Conservation (phyloP, 2,888 invertebrate species). For the Meliscaeva auricollis region DNA sequence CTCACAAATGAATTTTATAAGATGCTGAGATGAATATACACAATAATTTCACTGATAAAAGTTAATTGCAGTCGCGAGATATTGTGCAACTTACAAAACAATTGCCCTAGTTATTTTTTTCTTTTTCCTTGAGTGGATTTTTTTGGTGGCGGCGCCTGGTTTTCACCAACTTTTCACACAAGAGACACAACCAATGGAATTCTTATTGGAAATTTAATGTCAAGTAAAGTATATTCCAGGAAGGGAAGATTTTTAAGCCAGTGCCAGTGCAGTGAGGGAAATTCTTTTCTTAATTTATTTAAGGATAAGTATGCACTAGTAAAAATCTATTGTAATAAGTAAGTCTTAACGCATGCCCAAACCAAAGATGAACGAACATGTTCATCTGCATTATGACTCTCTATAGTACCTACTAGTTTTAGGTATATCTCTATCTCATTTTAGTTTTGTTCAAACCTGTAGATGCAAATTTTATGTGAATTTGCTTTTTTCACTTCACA, state of each 20-base stretch:
- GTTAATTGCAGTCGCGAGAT: slow-evolving; percentile 42
- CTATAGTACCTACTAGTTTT: no score
- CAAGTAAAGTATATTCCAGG: slow-evolving; percentile 33
- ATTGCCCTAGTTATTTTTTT: slow-evolving; percentile 61
- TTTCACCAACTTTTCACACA: slow-evolving; percentile 62
- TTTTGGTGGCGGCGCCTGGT: slow-evolving; percentile 56
- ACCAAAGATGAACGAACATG: no score
- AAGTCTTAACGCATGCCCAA: no score
- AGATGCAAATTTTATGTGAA: no score
- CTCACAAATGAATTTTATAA: neutral
- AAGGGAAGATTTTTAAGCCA: neutral
- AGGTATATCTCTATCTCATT: no score
- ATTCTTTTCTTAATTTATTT: neutral
- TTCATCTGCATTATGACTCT: no score
- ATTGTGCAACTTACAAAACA: slow-evolving; percentile 74
- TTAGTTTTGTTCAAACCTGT: no score
- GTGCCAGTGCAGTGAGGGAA: neutral
- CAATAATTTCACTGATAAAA: slow-evolving; percentile 36
- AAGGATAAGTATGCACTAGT: neutral
- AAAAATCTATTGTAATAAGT: neutral
- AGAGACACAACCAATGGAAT: slow-evolving; percentile 36
- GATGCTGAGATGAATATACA: neutral
- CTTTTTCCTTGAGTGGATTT: slow-evolving; percentile 40
- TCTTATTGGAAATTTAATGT: slow-evolving; percentile 57
- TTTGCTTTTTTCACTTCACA: no score